Percentiles rank a stretch among this genome's conserved stretches.
These are phyloP conservation scores for Amphimedon queenslandica DNA, from an alignment of 37 sponge, comb jelly and placozoan species.

Conservation along the genomic window DNA sequence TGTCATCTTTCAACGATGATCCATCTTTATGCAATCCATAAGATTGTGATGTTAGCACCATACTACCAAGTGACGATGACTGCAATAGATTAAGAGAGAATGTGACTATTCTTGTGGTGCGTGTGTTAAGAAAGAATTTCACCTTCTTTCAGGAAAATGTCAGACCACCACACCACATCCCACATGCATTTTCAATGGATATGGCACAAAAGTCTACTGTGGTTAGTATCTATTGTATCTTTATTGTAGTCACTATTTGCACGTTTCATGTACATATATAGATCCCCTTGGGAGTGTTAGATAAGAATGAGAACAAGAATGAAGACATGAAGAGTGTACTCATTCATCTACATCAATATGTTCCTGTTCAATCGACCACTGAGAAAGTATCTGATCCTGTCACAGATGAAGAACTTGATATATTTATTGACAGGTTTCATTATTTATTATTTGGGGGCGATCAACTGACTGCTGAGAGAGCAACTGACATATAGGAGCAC, in stretches of 20 bases:
- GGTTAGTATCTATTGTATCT: slow-evolving; percentile 1
- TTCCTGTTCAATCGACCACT: neutral
- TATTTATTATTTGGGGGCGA: slow-evolving; percentile 26
- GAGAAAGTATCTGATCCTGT: neutral
- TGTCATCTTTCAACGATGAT: neutral
- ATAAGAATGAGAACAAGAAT: neutral
- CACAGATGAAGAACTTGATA: too few species aligned
- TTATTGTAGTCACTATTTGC: neutral
- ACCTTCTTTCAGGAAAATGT: too few species aligned
- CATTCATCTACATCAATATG: slow-evolving; percentile 11
- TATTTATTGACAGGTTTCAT: too few species aligned
- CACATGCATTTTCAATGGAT: slow-evolving; percentile 4
- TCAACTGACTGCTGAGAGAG: slow-evolving; percentile 13
- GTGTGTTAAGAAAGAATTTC: too few species aligned
- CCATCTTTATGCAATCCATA: neutral
- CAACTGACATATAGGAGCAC: too few species aligned
- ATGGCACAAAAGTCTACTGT: slow-evolving; percentile 12
- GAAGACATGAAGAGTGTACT: slow-evolving; percentile 10
- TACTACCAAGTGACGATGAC: slow-evolving; percentile 15
- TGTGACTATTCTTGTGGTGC: neutral
- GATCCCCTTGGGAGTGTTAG: slow-evolving; percentile 16
- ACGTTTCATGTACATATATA: neutral
- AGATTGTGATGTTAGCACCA: neutral
- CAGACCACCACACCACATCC: slow-evolving; percentile 18
- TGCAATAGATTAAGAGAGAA: slow-evolving; percentile 5